Evolutionary conservation across 2,113 vertebrate genomes (phyloP).

Genomic region (Nanger granti): DNA sequence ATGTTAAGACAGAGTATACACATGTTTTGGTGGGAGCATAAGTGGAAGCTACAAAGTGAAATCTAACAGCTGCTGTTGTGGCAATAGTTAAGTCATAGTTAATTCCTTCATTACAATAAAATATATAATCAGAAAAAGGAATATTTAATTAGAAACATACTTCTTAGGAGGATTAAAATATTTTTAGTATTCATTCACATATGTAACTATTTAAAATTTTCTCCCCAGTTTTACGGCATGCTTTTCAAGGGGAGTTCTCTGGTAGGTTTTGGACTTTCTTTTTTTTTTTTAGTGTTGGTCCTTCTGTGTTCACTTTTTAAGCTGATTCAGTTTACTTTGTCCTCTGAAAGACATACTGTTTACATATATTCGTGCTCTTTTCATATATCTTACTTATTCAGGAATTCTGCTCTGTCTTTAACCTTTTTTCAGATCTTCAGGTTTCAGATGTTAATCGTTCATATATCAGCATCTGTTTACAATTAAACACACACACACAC

Average conservation of each 20-base stretch:
- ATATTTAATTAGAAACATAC: conserved; percentile 29
- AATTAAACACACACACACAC: background rate
- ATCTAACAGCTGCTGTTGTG: conserved; percentile 27
- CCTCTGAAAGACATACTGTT: background rate
- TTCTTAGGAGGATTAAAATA: conserved; percentile 36
- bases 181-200: conserved; percentile 39
- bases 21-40: background rate
- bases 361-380: background rate
- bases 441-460: conserved; percentile 23
- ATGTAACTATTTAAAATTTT: conserved; percentile 36
- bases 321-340: background rate
- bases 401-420: conserved; percentile 3
- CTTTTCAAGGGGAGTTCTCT: conserved; percentile 23
- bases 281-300: background rate
- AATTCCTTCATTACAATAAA: conserved; percentile 35
- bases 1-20: background rate
- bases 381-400: background rate
- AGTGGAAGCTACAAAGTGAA: background rate
- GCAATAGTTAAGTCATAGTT: background rate
- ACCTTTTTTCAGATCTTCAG: background rate
- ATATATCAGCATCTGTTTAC: background rate
- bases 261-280: background rate
- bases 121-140: conserved; percentile 19
- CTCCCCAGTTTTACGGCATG: background rate
- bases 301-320: conserved; percentile 6